Evolutionary conservation across 2,113 vertebrate species (phyloP), one percentile per base, ranked within the genome.

Genomic region (Lepisosteus osseus): DNA sequence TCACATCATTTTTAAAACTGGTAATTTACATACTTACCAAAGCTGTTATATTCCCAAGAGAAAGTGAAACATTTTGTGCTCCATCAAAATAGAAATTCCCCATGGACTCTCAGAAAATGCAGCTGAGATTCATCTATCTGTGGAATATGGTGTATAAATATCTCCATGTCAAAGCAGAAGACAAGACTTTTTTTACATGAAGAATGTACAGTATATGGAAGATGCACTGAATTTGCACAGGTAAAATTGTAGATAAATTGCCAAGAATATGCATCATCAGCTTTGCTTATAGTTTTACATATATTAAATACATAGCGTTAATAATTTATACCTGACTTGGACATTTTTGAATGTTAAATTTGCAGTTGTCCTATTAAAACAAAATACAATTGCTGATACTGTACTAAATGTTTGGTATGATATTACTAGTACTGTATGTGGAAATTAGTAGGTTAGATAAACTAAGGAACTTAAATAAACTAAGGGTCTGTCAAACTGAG

Each of bases 81-180:
- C 69, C 72, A 68, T 75, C 73, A 70, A 81, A 85, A 82, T 84
- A 81, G 81, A 81, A 84, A 79, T 73, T 74, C 73, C 74, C 72
- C 43, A 7, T 42, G 63, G 83, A 83, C 80, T 79, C 77, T 45
- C 68, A 44, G 77, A 81, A 82, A 68, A 70, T 80, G 80, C 81
- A 84, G 86, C 78, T 87, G 79, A 86, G 82, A 83, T 82, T 82
- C 86, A 87, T 89, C 84, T 81, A 86, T 89, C 86, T 85, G 80
- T 61, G 80, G 67, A 77, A 78, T 83, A 83, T 59, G 64, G 77
- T 79, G 79, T 79, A 74, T 81, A 84, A 84, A 87, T 80, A 81
- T 81, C 29, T 29, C 85, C 70, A 78, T 75, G 77, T 82, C 83
- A 82, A 81, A 77, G 74, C 77, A 74, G 71, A 74, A 68, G 76